These are phyloP conservation scores for Trissolcus basalis DNA, from an alignment of 1,140 invertebrate species.

Conservation along the genomic window DNA sequence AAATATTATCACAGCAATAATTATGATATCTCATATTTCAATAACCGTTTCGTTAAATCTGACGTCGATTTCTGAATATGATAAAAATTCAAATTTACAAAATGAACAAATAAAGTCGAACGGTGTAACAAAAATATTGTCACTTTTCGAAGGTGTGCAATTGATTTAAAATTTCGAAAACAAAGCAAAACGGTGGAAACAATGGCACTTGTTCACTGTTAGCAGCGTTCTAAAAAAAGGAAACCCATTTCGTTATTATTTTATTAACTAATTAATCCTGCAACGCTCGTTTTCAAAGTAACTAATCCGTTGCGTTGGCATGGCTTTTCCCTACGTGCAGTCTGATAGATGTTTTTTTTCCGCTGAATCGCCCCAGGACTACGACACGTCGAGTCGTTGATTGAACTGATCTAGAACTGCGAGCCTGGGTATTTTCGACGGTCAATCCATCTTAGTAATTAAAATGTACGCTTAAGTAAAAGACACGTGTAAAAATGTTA, in stretches of 20 bases:
- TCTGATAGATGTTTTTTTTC: constrained; percentile 73
- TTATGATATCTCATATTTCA: too few species aligned
- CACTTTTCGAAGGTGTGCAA: too few species aligned
- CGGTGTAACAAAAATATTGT: too few species aligned
- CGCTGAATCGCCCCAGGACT: constrained; percentile 69
- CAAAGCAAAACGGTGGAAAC: too few species aligned
- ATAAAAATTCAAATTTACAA: too few species aligned
- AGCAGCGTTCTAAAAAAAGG: constrained; percentile 4
- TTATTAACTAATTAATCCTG: constrained; percentile 70
- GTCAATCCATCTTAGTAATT: constrained; percentile 54
- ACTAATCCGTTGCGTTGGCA: constrained; percentile 70
- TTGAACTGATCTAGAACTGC: constrained; percentile 57
- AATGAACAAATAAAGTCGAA: too few species aligned
- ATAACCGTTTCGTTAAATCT: too few species aligned
- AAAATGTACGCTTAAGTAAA: constrained; percentile 34
- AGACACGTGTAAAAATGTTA: neutral
- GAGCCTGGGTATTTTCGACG: constrained; percentile 41
- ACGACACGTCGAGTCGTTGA: constrained; percentile 44
- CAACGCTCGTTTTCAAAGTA: constrained; percentile 61
- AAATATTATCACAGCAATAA: neutral
- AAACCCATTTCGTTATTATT: constrained; percentile 66
- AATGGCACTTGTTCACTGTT: too few species aligned
- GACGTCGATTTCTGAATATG: too few species aligned
- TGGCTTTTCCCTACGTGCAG: constrained; percentile 49
- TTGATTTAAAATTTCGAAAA: too few species aligned